A percentile compares a stretch with the other conserved stretches of the same genome.
Evolutionary conservation across 2,113 vertebrate genomes (phyloP).

Genomic region (Oceanodroma tethys): DNA sequence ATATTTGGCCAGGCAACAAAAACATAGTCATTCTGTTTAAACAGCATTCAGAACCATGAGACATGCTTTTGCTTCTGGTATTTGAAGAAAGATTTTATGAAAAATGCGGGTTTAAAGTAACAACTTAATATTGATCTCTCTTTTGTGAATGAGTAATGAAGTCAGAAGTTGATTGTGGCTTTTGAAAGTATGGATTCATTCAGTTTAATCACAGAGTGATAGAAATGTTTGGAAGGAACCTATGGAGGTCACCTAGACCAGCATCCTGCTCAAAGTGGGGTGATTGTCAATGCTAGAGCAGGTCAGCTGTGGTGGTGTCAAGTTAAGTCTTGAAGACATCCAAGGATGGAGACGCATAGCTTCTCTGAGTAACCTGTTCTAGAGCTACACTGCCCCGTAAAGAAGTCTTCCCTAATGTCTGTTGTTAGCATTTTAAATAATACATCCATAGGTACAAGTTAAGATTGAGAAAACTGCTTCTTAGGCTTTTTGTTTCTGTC

Average conservation of each 20-base stretch:
- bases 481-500: not conserved
- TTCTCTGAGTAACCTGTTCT: not conserved
- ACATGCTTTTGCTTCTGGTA: not conserved
- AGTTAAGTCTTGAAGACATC: not conserved
- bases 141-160: not conserved
- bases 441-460: not conserved
- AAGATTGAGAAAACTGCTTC: not conserved
- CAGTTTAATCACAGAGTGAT: not conserved
- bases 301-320: not conserved
- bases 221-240: not conserved
- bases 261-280: not conserved
- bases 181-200: not conserved
- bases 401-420: not conserved
- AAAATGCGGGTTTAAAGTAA: not conserved
- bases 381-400: not conserved
- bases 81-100: not conserved
- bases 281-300: not conserved
- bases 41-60: not conserved
- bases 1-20: not conserved
- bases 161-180: not conserved
- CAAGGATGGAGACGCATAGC: not conserved
- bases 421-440: not conserved
- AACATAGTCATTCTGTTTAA: not conserved
- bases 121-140: not conserved
- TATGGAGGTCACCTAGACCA: not conserved